Conservation (phyloP, 2,888 invertebrate species). For the Zele albiditarsus region DNA sequence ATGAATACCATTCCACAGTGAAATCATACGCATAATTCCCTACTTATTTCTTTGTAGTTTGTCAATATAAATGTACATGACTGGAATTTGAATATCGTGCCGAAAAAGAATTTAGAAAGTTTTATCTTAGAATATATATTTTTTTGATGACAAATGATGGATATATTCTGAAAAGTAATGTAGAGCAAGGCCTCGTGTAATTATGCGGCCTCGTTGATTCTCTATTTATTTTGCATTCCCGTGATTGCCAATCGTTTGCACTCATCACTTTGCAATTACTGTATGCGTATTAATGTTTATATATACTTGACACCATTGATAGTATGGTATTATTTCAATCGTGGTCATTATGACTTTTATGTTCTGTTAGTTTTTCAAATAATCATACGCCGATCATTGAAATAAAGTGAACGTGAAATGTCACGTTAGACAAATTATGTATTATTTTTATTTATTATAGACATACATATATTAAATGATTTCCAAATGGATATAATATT, state of each 20-base stretch:
- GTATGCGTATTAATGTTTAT: neutral
- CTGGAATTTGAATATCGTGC: too few species aligned
- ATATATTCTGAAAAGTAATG: neutral
- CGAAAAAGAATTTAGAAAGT: too few species aligned
- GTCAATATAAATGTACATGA: too few species aligned
- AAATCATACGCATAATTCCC: too few species aligned
- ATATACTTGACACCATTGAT: conserved; percentile 13
- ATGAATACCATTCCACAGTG: too few species aligned
- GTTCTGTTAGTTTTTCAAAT: conserved; percentile 30
- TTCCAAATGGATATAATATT: conserved; percentile 22
- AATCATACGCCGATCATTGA: conserved; percentile 19
- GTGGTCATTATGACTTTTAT: conserved; percentile 14
- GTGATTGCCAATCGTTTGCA: neutral
- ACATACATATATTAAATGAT: conserved; percentile 3
- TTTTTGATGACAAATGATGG: neutral
- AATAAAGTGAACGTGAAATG: conserved; percentile 18
- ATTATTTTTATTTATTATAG: neutral
- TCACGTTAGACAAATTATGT: neutral
- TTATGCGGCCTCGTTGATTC: conserved; percentile 24
- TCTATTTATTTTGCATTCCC: neutral
- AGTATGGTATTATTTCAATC: conserved; percentile 20
- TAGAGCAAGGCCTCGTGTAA: neutral
- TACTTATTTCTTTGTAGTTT: too few species aligned
- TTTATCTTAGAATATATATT: neutral
- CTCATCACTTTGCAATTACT: conserved; percentile 20